Evolutionary conservation across 2,113 vertebrate species (phyloP), one percentile per base, ranked within the genome.

Genomic region (Lethenteron camtschaticum): DNA sequence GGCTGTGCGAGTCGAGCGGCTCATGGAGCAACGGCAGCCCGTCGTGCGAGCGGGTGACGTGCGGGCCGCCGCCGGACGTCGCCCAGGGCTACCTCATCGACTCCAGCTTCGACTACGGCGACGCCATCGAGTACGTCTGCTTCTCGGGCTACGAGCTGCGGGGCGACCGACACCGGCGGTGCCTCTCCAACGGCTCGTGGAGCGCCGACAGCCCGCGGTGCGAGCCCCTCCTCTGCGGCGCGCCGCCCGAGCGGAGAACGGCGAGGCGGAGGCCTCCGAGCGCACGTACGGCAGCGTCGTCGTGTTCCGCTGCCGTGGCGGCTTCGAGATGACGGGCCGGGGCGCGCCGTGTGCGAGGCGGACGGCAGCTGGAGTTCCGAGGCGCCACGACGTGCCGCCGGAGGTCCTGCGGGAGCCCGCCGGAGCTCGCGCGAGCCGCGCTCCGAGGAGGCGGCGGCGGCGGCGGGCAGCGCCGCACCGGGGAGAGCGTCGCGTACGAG

Each of bases 51-150:
- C 78, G 83, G 56, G 74, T 84, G 57, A 76, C 71, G 69, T 99
- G 94, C 68, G 86, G 83, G 24, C 88, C 88, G 55, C 88, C 91
- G 2, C 84, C 88, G 73, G 85, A 95, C 73, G 87, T 90, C 74
- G 81, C 85, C 70, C 86, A 88, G 16, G 86, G 85, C 58, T 90
- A 85, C 74, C 77, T 91, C 57, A 95, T 91, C 12, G 85, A 85
- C 11, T 92, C 89, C 70, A 81, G 80, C 72, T 95, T 90, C 75
- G 79, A 75, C 74, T 88, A 81, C 10, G 82, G 83, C 2, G 81
- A 86, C 4, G 72, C 83, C 9, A 82, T 85, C 55, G 81, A 90
- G 71, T 95, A 97, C 12, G 72, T 84, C 11, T 99, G 94, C 74
- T 90, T 95, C 68, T 77, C 85, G 12, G 85, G 87, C 20, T 97